A percentile compares a stretch with the other conserved stretches of the same genome.
Evolutionary conservation across 2,888 invertebrate genomes (phyloP).

Genomic region (Acleris laterana): DNA sequence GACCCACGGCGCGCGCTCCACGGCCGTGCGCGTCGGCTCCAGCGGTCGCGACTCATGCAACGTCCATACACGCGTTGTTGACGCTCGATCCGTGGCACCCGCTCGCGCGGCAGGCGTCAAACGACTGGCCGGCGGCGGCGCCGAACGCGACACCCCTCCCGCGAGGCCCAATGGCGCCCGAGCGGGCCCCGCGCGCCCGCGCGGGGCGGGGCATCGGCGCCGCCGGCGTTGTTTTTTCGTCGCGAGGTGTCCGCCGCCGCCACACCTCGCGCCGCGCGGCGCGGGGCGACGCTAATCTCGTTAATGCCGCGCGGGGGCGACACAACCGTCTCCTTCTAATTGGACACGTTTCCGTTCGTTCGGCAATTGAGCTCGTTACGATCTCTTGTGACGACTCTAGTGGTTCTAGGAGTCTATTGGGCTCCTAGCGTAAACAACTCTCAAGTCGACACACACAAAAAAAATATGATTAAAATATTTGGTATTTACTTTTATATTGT

Average conservation of each 20-base stretch:
- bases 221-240: slow-evolving; percentile 77
- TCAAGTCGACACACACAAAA: too few species aligned
- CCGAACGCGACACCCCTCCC: slow-evolving; percentile 83
- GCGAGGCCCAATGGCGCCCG: slow-evolving; percentile 72
- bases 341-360: slow-evolving; percentile 83
- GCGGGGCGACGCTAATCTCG: slow-evolving; percentile 72
- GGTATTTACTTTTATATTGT: too few species aligned
- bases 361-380: slow-evolving; percentile 83
- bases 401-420: slow-evolving; percentile 25
- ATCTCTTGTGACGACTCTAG: slow-evolving; percentile 63
- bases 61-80: slow-evolving; percentile 75
- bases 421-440: slow-evolving; percentile 21
- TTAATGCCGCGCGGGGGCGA: slow-evolving; percentile 64
- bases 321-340: slow-evolving; percentile 79
- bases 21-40: slow-evolving; percentile 82
- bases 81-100: slow-evolving; percentile 72
- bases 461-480: too few species aligned
- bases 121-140: slow-evolving; percentile 82
- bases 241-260: slow-evolving; percentile 78
- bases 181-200: slow-evolving; percentile 55
- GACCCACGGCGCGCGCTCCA: slow-evolving; percentile 81
- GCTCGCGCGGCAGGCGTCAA: slow-evolving; percentile 81
- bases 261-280: slow-evolving; percentile 62
- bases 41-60: slow-evolving; percentile 84
- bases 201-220: slow-evolving; percentile 70